Evolutionary conservation across 2,888 invertebrate species (phyloP), one percentile per base, ranked within the genome.

Genomic region (Meta bourneti): DNA sequence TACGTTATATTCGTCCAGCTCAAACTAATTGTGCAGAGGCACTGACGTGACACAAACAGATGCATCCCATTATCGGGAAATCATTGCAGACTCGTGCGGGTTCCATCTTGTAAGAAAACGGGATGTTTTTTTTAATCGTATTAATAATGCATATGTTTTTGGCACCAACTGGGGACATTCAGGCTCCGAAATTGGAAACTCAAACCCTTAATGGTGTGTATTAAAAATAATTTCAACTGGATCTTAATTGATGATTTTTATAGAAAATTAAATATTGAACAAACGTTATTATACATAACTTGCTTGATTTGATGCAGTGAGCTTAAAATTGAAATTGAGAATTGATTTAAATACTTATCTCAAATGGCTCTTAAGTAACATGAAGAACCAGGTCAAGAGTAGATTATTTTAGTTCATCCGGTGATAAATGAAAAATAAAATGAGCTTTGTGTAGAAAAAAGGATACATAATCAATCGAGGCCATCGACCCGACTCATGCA

Each of bases 21-120:
- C 69, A 75, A 80, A 81, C 90, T 90, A 85, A 90, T 86, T 90
- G 85, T 85, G 70, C 80, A 48, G 69, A 20, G 20, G 81, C 88
- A 75, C 20, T 75, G 19, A 77, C 74, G 89, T 89, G 89, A 89
- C 34, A 75, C 75, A 74, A 48, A 19, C 69, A 61, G 61, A 72
- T 72, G 72, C 84, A 84, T 78, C 84, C 78, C 9, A 54, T 74
- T 90, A 54, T 85, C 49, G 51, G 13, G 19, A 19, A 52, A 80
- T 69, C 78, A 54, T 16, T 7, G 79, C 13, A 34, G 4, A 34
- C 34, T 34, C 34, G 34, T 34, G 34, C 34, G 34, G 34, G 34
- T 34, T 1, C 34, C 34, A 34, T 34, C 34, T 34, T 34, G 34
- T 34, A 34, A 34, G 61, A 61, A 61, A 34, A 34, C 13, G 7